These are phyloP conservation scores for Dromiciops gliroides DNA, from an alignment of 2,113 vertebrate genomes.

Conservation along the genomic window DNA sequence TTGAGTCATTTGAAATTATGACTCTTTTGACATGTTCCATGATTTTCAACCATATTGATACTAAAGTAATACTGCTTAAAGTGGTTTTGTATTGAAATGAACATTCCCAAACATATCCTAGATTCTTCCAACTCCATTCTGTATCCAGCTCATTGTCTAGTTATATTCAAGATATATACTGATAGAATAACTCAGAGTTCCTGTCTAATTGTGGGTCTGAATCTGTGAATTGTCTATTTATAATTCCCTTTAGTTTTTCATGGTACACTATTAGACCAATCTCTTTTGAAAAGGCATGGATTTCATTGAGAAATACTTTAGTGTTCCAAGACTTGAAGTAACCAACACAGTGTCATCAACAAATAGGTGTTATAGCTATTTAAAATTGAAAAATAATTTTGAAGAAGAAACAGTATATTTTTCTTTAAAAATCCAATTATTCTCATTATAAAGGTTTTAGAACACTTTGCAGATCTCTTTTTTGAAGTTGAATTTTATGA, in stretches of 20 bases:
- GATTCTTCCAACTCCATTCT: background rate
- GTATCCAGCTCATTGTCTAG: background rate
- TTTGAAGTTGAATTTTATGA: background rate
- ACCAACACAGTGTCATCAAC: background rate
- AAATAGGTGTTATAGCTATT: background rate
- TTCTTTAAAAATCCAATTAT: background rate
- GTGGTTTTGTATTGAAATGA: background rate
- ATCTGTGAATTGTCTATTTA: background rate
- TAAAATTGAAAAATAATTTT: background rate
- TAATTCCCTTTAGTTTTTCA: background rate
- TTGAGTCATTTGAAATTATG: background rate
- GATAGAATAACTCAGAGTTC: background rate
- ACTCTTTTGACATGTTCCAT: background rate
- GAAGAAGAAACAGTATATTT: background rate
- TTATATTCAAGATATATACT: background rate
- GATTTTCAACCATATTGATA: background rate
- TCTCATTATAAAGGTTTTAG: background rate
- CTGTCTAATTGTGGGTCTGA: background rate
- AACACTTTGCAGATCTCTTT: background rate
- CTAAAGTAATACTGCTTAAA: background rate
- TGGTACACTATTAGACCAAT: background rate
- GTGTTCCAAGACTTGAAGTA: background rate
- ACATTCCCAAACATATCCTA: background rate
- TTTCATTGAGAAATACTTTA: background rate
- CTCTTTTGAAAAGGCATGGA: background rate